Base-by-base conservation (phyloP, 2,113 vertebrate species). In the Actinemys pallida region DNA sequence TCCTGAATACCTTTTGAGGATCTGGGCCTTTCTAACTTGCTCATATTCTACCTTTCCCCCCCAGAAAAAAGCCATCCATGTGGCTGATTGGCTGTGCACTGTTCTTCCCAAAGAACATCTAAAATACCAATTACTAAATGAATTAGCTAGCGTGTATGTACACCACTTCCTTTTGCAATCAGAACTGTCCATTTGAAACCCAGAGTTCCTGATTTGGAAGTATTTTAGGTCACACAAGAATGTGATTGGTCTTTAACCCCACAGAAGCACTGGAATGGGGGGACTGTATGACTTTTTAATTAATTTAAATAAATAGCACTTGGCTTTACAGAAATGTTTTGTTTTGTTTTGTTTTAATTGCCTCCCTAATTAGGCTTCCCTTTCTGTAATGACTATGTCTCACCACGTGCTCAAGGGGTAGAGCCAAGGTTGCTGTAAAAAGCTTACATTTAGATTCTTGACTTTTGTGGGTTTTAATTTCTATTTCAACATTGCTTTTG, bases 121-220 rank as follows among this genome's bases (percentile, higher is more conserved):
- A 35, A 25, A 57, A 57, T 25, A 57, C 12, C 62, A 20, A 53
- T 53, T 53, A 20, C 53, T 16, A 31, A 65, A 35, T 65, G 14
- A 39, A 39, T 39, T 39, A 39, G 65, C n/a, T 72, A 39, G 65
- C 9, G 7, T 72, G 8, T 72, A 35, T 20, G n/a, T 9, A 39
- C 19, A 39, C 7, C 35, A 72, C 65, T 69, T 17, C 19, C 65
- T 69, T 72, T 72, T 39, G 65, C 14, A 72, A 93, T 95, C 92
- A 92, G 31, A 81, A 52, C 54, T 59, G 90, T 92, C 88, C 83
- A 91, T 91, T 84, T 59, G 35, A 90, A 96, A 86, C 39, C 27
- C 45, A 85, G 57, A 80, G 42, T 57, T 31, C 45, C 72, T 96
- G 92, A 93, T 95, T 88, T 93, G 96, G 94, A 95, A 84, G 81